Base-by-base conservation (phyloP, 1,140 invertebrate genomes). In the Heliconius congener region DNA sequence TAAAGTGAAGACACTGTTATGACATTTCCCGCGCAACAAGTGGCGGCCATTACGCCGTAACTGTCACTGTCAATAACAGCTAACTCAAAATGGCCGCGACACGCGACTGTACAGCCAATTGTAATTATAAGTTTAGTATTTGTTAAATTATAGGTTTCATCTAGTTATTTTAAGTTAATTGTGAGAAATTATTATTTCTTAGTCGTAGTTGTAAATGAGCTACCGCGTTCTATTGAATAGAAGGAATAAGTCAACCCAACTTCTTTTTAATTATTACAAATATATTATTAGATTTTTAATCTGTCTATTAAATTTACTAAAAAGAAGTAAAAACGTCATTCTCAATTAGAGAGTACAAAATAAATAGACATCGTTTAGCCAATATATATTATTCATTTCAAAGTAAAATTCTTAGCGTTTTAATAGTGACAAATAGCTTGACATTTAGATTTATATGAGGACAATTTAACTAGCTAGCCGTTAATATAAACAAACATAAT, bases 31-130 rank as follows among this genome's bases (percentile, higher is more conserved):
- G 81, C 86, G 82, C 74, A 87, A 87, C 86, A 88, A 83, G 81
- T 81, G 84, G 81, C 83, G 37, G 85, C 83, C 84, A 87, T 87
- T 86, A 83, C 83, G 77, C 81, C 83, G 72, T 83, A 86, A 83
- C 83, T 86, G 81, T 85, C 84, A 86, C 82, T 86, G 86, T 87
- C 84, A 87, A 87, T 87, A 82, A 87, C 85, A 86, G 80, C 81
- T 82, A 81, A 84, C 87, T 84, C 86, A 89, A 89, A 87, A 89
- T 89, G 87, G 87, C 87, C 79, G 82, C 82, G 83, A 85, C 86
- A 86, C 83, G 84, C 78, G 76, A 79, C 78, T 89, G 83, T 84
- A 88, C 87, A 87, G 76, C 83, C 83, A 84, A 87, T 83, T 79
- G 80, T 86, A 86, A 87, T 87, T 87, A 87, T 80, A 82, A 74